A percentile compares a stretch with the other conserved stretches of the same genome.
These are phyloP conservation scores for Rhagonycha fulva DNA, from an alignment of 2,888 invertebrate genomes.

Conservation along the genomic window DNA sequence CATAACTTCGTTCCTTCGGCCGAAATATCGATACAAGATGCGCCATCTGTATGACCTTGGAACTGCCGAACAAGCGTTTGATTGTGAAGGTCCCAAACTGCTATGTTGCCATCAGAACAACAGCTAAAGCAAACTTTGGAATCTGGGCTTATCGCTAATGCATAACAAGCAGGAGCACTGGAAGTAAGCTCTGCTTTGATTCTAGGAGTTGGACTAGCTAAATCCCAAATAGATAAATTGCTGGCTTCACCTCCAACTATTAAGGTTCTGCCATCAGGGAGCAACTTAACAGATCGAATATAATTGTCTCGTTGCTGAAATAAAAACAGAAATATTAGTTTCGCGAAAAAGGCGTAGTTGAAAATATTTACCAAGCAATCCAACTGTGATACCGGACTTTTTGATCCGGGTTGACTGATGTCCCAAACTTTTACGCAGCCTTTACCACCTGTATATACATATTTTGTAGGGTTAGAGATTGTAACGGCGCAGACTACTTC, in stretches of 20 bases:
- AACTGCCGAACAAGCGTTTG: slow-evolving; percentile 89
- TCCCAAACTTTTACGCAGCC: slow-evolving; percentile 91
- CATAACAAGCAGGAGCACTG: slow-evolving; percentile 96
- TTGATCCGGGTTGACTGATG: slow-evolving; percentile 74
- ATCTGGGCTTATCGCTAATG: slow-evolving; percentile 95
- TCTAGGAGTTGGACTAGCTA: slow-evolving; percentile 87
- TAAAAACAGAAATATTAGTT: slow-evolving; percentile 10
- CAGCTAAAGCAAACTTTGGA: slow-evolving; percentile 98
- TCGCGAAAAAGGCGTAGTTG: neutral
- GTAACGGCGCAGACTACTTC: slow-evolving; percentile 98
- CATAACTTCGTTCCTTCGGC: slow-evolving; percentile 87
- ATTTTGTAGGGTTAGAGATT: slow-evolving; percentile 82
- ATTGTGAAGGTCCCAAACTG: slow-evolving; percentile 93
- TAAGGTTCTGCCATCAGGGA: slow-evolving; percentile 91
- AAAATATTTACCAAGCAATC: slow-evolving; percentile 73
- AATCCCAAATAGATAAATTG: slow-evolving; percentile 94
- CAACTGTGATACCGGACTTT: slow-evolving; percentile 80
- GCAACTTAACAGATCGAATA: slow-evolving; percentile 91
- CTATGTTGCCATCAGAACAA: slow-evolving; percentile 97
- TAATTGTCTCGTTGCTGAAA: slow-evolving; percentile 91
- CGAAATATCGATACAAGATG: slow-evolving; percentile 96
- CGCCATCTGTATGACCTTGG: slow-evolving; percentile 97
- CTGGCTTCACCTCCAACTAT: slow-evolving; percentile 97
- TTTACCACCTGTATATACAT: slow-evolving; percentile 98
- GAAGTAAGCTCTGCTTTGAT: slow-evolving; percentile 90